A percentile compares a stretch with the other conserved stretches of the same genome.
Conservation (phyloP, 2,797 vertebrate species). For the Lagodon rhomboides region DNA sequence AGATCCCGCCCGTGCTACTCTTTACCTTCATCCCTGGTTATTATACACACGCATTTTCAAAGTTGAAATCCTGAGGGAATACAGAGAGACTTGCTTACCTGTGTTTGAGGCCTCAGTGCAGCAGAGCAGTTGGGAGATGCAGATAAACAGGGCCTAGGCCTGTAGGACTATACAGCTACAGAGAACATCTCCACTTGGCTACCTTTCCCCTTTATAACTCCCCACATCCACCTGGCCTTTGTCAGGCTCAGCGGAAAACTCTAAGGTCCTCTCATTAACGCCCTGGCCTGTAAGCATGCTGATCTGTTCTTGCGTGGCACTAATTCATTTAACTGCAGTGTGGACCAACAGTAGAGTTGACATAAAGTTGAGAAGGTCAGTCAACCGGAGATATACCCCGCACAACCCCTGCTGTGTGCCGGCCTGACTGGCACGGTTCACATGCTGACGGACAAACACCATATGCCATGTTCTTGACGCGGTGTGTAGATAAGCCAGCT, state of each 20-base stretch:
- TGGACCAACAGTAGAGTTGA: constrained; percentile 42
- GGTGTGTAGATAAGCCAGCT: constrained; percentile 50
- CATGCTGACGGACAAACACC: constrained; percentile 68
- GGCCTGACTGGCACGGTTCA: constrained; percentile 59
- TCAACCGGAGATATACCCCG: constrained; percentile 43
- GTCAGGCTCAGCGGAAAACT: constrained; percentile 70
- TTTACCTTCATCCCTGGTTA: constrained; percentile 71
- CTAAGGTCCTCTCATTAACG: constrained; percentile 72
- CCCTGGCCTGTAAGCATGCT: constrained; percentile 71
- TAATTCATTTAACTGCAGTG: constrained; percentile 66
- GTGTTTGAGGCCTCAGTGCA: constrained; percentile 59
- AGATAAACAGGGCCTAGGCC: constrained; percentile 61
- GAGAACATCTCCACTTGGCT: constrained; percentile 77
- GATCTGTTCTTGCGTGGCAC: constrained; percentile 72
- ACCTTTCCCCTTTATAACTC: constrained; percentile 70
- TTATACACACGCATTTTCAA: constrained; percentile 66
- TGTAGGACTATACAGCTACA: constrained; percentile 52
- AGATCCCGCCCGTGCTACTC: constrained; percentile 59
- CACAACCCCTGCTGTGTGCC: constrained; percentile 57
- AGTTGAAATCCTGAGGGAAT: constrained; percentile 61
- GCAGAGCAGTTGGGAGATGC: constrained; percentile 65
- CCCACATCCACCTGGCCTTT: constrained; percentile 65
- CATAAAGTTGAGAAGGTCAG: constrained; percentile 53
- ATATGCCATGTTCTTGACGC: constrained; percentile 71
- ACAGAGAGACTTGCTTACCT: constrained; percentile 73